Conservation (phyloP, 2,113 vertebrate species). For the Octodon degus region DNA sequence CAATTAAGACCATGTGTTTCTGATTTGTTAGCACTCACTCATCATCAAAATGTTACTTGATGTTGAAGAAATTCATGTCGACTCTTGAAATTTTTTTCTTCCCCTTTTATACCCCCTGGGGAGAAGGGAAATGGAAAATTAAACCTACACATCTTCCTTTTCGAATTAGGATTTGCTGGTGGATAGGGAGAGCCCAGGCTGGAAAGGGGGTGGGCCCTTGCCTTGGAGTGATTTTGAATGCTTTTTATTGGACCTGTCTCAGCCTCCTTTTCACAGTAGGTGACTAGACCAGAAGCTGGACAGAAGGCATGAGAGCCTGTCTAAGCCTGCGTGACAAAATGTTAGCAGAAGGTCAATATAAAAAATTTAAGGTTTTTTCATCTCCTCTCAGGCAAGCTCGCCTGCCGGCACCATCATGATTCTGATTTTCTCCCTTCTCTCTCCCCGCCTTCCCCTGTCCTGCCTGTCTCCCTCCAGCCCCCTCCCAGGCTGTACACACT, state of each 20-base stretch:
- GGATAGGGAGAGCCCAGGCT: not conserved
- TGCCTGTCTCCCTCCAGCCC: not conserved
- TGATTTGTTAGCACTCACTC: conserved; percentile 76
- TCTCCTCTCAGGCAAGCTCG: conserved; percentile 65
- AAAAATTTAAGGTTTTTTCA: conserved; percentile 65
- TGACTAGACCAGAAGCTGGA: not conserved
- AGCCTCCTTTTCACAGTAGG: not conserved
- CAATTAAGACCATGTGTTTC: conserved; percentile 79
- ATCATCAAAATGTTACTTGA: conserved; percentile 74
- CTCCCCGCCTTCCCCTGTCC: not conserved
- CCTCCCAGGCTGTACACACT: not conserved
- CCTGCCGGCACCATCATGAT: not conserved
- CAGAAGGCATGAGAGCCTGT: not conserved
- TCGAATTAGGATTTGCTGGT: not conserved
- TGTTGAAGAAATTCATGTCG: conserved; percentile 65
- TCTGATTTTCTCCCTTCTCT: conserved; percentile 34
- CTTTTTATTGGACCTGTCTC: conserved; percentile 9
- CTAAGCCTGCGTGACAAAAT: conserved; percentile 46
- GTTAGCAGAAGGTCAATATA: conserved; percentile 67
- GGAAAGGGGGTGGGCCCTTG: not conserved
- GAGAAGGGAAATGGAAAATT: conserved; percentile 66
- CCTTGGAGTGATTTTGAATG: conserved; percentile 28
- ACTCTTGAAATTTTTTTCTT: conserved; percentile 51
- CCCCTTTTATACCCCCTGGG: conserved; percentile 22
- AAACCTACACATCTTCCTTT: conserved; percentile 52